Percentiles rank a stretch among this genome's conserved stretches.
These are phyloP conservation scores for Acromyrmex charruanus DNA, from an alignment of 1,140 invertebrate genomes.

Conservation along the genomic window DNA sequence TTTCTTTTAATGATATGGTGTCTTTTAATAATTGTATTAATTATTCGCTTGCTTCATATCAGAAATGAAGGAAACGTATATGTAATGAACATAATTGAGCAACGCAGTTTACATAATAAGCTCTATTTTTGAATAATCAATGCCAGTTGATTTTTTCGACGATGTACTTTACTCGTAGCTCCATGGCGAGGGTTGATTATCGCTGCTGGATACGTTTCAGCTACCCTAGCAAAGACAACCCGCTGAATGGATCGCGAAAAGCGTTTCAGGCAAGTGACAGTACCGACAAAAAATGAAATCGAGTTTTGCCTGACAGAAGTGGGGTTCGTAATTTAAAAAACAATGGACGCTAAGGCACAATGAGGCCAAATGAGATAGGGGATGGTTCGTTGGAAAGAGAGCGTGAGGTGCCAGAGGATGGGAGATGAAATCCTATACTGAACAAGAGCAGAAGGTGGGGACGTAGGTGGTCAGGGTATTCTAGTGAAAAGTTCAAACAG, in stretches of 20 bases:
- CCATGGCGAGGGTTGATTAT: slow-evolving; percentile 64
- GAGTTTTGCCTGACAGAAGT: slow-evolving; percentile 83
- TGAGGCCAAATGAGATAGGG: slow-evolving; percentile 87
- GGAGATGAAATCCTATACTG: slow-evolving; percentile 85
- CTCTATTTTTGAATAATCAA: slow-evolving; percentile 58
- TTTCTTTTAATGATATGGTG: no score
- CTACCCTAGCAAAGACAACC: slow-evolving; percentile 69
- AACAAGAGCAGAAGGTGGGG: slow-evolving; percentile 78
- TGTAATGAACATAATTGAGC: not conserved
- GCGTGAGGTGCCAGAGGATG: slow-evolving; percentile 70
- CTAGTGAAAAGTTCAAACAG: slow-evolving; percentile 82
- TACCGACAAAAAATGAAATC: slow-evolving; percentile 83
- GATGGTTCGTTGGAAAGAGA: slow-evolving; percentile 80
- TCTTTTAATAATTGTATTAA: not conserved
- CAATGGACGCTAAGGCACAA: slow-evolving; percentile 85
- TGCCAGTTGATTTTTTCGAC: slow-evolving; percentile 52
- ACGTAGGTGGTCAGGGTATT: slow-evolving; percentile 77
- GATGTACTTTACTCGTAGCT: slow-evolving; percentile 32
- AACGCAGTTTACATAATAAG: not conserved
- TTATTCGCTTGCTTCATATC: not conserved
- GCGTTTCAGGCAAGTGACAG: slow-evolving; percentile 83
- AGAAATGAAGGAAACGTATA: not conserved
- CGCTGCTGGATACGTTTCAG: slow-evolving; percentile 63
- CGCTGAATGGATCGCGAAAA: slow-evolving; percentile 75
- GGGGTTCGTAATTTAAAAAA: slow-evolving; percentile 86